phyloP scores from a whole-genome alignment of 2,888 invertebrate genomes.

The Salticus scenicus region DNA sequence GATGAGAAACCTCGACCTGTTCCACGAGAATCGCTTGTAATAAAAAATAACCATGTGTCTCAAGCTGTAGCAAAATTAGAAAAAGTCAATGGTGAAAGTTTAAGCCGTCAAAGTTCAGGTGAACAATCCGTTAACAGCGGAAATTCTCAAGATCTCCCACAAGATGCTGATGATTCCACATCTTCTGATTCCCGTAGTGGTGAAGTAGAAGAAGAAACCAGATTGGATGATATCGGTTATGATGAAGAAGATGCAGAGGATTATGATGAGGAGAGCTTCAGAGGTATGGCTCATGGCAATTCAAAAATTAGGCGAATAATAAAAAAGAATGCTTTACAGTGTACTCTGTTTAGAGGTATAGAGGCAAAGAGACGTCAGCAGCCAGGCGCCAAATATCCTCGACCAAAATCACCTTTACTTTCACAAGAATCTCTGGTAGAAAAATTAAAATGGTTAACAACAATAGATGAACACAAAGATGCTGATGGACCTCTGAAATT shows the following conservation, averaged over 20 bases:
- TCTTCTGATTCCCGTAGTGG: conserved; percentile 63
- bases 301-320: conserved; percentile 83
- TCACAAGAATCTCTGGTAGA: conserved; percentile 84
- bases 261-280: conserved; percentile 58
- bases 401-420: conserved; percentile 61
- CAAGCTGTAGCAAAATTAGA: not conserved
- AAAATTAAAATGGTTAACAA: conserved; percentile 87
- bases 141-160: conserved; percentile 46
- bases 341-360: conserved; percentile 82
- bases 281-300: conserved; percentile 72
- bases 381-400: conserved; percentile 47
- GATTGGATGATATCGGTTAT: conserved; percentile 62
- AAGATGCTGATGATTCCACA: conserved; percentile 64
- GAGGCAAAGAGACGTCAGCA: conserved; percentile 78
- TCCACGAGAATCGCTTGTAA: conserved; percentile 38
- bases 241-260: conserved; percentile 66
- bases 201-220: conserved; percentile 63
- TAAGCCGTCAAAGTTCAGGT: conserved; percentile 59
- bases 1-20: conserved; percentile 37
- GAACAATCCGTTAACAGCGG: conserved; percentile 55
- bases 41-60: conserved; percentile 20
- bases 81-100: conserved; percentile 34
- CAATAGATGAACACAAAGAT: conserved; percentile 58
- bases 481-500: conserved; percentile 25
- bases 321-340: conserved; percentile 86